phyloP scores from a whole-genome alignment of 2,797 vertebrate species.

The Distichodus sexfasciatus region DNA sequence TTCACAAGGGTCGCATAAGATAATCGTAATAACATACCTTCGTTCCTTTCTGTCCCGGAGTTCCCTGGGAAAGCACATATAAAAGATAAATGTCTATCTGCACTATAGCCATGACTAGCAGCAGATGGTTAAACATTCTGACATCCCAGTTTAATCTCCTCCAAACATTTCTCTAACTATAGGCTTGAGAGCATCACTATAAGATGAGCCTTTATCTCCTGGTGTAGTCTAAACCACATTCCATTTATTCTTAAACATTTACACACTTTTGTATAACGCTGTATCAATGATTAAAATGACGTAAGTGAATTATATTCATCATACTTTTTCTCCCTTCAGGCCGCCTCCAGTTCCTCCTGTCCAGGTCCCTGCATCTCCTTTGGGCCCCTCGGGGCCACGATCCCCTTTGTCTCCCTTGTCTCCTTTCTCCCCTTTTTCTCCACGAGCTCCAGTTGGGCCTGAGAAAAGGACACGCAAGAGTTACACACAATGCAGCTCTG shows the following conservation, averaged over 20 bases:
- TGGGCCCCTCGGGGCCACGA: constrained; percentile 69
- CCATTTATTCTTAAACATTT: not conserved
- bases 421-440: constrained; percentile 75
- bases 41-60: constrained; percentile 77
- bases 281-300: not conserved
- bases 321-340: constrained; percentile 65
- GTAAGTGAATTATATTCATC: not conserved
- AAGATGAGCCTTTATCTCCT: constrained; percentile 7
- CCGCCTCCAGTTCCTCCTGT: constrained; percentile 52
- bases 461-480: not conserved
- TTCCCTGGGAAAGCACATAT: constrained; percentile 71
- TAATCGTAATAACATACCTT: constrained; percentile 69
- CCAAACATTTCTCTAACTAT: not conserved
- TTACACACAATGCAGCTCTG: not conserved
- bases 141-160: constrained; percentile 13
- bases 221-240: not conserved
- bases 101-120: not conserved
- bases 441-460: constrained; percentile 56
- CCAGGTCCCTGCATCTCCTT: constrained; percentile 71
- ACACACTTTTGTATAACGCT: not conserved
- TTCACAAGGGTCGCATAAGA: not conserved
- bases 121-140: constrained; percentile 25
- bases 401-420: constrained; percentile 74
- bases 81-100: constrained; percentile 22
- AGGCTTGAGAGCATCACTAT: constrained; percentile 35